Base-by-base conservation (phyloP, 2,113 vertebrate genomes). In the Accipiter virgatus region DNA sequence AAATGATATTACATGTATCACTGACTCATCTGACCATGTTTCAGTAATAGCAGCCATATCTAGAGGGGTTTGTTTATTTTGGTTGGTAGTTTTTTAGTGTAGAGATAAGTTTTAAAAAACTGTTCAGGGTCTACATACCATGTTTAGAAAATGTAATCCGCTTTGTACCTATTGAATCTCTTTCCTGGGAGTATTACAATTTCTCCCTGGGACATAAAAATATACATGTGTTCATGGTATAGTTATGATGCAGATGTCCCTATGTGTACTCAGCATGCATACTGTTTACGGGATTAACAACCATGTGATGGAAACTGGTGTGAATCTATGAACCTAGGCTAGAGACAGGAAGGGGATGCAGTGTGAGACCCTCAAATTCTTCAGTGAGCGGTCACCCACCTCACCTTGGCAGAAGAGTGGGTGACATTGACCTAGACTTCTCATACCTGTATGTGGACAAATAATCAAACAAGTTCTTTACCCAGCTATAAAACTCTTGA, bases 191-290 rank as follows among this genome's bases (percentile, higher is more conserved):
- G 6, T 38, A 29, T 19, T 10, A 43, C 9, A 48, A 11, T 50
- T 86, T 20, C 23, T 82, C 25, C 20, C n/a, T 62, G 56, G 50
- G 22, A 50, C 20, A 13, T 9, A 43, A 75, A 83, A 66, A 61
- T 27, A 27, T 23, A 38, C 3, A 8, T 17, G 10, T 3, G 6
- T 50, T 68, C 38, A 20, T 26, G 20, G 6, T 40, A 27, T 2
- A 25, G 26, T 38, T 16, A 16, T 16, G 36, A 55, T 23, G 32
- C 15, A 59, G 40, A 27, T 56, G 22, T 61, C 31, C 31, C 19
- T 43, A 0, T 0, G 2, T 22, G 42, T 10, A 25, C 26, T 23
- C 43, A 18, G 27, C 23, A 92, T 47, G 6, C 1, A 19, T 29
- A 13, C 7, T 50, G 45, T 48, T 73, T 50, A 52, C 38, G 45